Evolutionary conservation across 1,140 invertebrate species (phyloP).

Genomic region (Lepidurus apus): DNA sequence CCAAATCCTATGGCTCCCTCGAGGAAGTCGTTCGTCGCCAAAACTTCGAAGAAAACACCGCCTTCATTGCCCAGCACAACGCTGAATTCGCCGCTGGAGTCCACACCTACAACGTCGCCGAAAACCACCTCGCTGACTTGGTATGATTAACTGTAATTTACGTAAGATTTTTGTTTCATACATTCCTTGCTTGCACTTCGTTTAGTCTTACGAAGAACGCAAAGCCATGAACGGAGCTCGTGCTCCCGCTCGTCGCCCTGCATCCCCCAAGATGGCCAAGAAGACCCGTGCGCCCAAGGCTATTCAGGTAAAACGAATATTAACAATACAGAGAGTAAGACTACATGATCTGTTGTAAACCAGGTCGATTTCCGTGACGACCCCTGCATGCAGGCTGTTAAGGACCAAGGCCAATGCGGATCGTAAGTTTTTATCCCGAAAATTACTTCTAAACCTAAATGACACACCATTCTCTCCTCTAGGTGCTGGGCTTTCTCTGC

Average conservation of each 20-base stretch:
- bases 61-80: slow-evolving; percentile 13
- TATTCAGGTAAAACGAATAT: background rate
- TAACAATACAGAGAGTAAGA: background rate
- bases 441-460: background rate
- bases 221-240: slow-evolving; percentile 6
- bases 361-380: slow-evolving; percentile 46
- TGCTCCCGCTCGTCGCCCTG: background rate
- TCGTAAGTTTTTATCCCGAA: slow-evolving; percentile 32
- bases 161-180: too few relatives aligned
- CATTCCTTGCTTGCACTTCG: too few relatives aligned
- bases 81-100: background rate
- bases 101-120: slow-evolving; percentile 23
- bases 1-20: background rate
- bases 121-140: slow-evolving; percentile 16
- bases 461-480: background rate
- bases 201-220: background rate
- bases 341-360: background rate
- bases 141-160: background rate
- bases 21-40: slow-evolving; percentile 1
- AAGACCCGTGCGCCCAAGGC: background rate
- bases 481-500: slow-evolving; percentile 45
- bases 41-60: slow-evolving; percentile 22
- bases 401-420: slow-evolving; percentile 46
- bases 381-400: slow-evolving; percentile 47
- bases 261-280: background rate